Percentiles rank a stretch among this genome's conserved stretches.
These are phyloP conservation scores for Chaetura pelagica DNA, from an alignment of 2,113 vertebrate genomes.

Conservation along the genomic window DNA sequence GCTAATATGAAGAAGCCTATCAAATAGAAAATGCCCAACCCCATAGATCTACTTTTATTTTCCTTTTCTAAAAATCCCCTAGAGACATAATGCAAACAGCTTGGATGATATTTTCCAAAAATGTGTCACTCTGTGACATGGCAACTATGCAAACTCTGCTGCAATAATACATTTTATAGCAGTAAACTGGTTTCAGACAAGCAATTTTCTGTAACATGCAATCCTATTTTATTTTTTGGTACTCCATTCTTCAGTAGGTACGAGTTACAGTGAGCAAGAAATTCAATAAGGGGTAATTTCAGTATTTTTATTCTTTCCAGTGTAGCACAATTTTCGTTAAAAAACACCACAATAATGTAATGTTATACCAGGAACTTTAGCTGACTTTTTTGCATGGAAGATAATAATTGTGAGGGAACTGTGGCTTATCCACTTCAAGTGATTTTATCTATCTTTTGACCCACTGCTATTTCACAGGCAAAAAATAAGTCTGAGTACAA, in stretches of 20 bases:
- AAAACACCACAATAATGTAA: not conserved
- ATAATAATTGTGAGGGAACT: not conserved
- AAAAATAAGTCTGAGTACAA: not conserved
- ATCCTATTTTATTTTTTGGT: not conserved
- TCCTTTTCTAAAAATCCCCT: not conserved
- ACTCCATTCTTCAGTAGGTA: not conserved
- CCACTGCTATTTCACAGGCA: not conserved
- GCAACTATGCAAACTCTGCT: not conserved
- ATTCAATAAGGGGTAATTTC: not conserved
- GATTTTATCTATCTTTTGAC: slow-evolving; percentile 27
- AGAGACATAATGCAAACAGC: not conserved
- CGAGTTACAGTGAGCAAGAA: not conserved
- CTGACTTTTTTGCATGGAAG: not conserved
- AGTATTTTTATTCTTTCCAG: not conserved
- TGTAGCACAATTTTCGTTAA: not conserved
- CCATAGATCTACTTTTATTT: not conserved
- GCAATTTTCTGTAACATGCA: not conserved
- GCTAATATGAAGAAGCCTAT: not conserved
- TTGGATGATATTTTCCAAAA: not conserved
- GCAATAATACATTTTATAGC: not conserved
- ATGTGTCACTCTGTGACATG: not conserved
- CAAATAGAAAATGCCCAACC: not conserved
- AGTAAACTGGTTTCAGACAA: not conserved
- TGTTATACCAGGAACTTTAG: not conserved
- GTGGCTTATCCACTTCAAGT: not conserved